These are phyloP conservation scores for Darevskia mixta DNA, from an alignment of 2,797 vertebrate genomes.

Conservation along the genomic window DNA sequence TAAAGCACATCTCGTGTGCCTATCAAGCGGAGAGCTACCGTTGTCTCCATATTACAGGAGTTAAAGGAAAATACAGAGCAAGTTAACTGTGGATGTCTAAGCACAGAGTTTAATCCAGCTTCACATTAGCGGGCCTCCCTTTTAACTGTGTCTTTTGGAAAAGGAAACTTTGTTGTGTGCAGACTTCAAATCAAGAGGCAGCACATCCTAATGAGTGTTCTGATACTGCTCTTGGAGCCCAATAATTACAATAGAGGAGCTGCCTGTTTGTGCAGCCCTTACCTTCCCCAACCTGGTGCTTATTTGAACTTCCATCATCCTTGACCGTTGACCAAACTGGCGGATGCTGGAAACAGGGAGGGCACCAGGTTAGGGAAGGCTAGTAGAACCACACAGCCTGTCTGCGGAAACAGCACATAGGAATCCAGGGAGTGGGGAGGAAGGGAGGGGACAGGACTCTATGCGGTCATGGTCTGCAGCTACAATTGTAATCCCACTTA, in stretches of 20 bases:
- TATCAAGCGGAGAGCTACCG: neutral
- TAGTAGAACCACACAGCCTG: neutral
- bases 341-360: too few species aligned
- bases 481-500: too few species aligned
- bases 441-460: too few species aligned
- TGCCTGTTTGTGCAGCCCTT: neutral
- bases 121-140: neutral
- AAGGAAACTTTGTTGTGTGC: conserved; percentile 18
- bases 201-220: neutral
- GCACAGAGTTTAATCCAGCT: neutral
- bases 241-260: neutral
- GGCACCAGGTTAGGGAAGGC: too few species aligned
- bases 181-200: conserved; percentile 16
- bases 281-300: neutral
- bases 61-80: neutral
- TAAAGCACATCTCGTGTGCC: neutral
- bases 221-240: neutral
- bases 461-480: too few species aligned
- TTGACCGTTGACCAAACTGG: too few species aligned
- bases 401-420: neutral
- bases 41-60: neutral
- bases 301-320: neutral
- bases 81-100: neutral
- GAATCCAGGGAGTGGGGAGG: too few species aligned
- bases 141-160: neutral